Base-by-base conservation (phyloP, 1,140 invertebrate species). In the Wiebesia pumilae region DNA sequence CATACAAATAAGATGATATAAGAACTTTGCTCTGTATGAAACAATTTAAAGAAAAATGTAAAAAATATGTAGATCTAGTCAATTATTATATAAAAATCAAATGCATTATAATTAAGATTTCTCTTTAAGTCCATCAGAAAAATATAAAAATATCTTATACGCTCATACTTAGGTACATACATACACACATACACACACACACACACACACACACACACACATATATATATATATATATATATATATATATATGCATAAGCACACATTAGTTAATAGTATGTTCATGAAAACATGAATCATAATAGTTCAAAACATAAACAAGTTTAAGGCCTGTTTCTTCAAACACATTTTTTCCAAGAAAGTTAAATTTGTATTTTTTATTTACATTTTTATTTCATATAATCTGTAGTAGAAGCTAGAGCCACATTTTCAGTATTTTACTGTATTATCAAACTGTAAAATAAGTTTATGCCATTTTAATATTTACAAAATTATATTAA, bases 71-170 rank as follows among this genome's bases (percentile, higher is more conserved):
- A 54, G n/a, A n/a, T n/a, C n/a, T 14, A 73, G 47, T 54, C 30
- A 54, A 73, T 69, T 65, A 38, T 24, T 80, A 10, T 27, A 69
- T 80, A 54, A 71, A 69, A 85, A 80, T 67, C 35, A 77, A 62
- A 84, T n/a, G 54, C 35, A 30, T 78, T 85, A 54, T 73, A 24
- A 58, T 81, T 33, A 79, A 69, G n/a, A 85, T 51, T 47, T 71
- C 33, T 82, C 69, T 47, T 86, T 16, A 77, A 75, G 24, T 75
- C 27, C 6, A 30, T 82, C 24, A 67, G 47, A 86, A 82, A 86
- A 30, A 67, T 82, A 86, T 83, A 78, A 87, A 87, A 87, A 87
- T 87, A 87, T 67, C 43, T 83, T 58, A 79, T 69, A 78, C 54
- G 14, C 38, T 82, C n/a, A 82, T 65, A 81, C 2, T 78, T 82